A percentile compares a stretch with the other conserved stretches of the same genome.
These are phyloP conservation scores for Coregonus clupeaformis DNA, from an alignment of 2,113 vertebrate genomes.

Conservation along the genomic window DNA sequence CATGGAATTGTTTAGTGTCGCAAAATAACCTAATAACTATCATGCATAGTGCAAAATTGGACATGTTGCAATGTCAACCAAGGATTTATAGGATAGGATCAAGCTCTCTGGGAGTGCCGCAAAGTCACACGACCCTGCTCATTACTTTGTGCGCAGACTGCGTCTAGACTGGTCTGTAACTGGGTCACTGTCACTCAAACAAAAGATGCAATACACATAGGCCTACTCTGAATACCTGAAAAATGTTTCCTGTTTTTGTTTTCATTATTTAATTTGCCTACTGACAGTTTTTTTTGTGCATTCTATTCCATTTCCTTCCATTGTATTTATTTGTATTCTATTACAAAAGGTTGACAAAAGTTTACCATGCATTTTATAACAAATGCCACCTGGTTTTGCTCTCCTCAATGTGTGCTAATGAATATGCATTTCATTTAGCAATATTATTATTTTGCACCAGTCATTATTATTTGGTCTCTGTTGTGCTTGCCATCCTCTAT, in stretches of 20 bases:
- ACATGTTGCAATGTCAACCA: not conserved
- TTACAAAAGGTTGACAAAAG: not conserved
- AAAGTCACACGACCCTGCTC: conserved; percentile 52
- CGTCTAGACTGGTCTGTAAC: conserved; percentile 29
- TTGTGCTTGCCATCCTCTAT: not conserved
- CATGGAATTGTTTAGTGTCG: conserved; percentile 14
- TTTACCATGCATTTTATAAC: not conserved
- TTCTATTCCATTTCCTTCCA: too few relatives aligned
- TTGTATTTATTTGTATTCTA: not conserved
- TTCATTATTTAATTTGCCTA: too few relatives aligned
- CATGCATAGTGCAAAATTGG: not conserved
- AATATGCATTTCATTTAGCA: not conserved
- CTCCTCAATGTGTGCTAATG: not conserved
- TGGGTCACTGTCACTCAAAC: conserved; percentile 34
- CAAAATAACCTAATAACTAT: not conserved
- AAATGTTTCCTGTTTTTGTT: not conserved
- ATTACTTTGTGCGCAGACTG: conserved; percentile 50
- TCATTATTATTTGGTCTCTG: not conserved
- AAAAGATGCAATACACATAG: not conserved
- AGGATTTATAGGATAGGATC: not conserved
- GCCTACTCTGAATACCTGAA: not conserved
- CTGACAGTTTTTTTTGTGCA: too few relatives aligned
- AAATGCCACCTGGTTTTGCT: not conserved
- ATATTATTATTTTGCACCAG: not conserved
- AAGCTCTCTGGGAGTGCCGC: conserved; percentile 42